These are phyloP conservation scores for Brachyptera putata DNA, from an alignment of 2,888 invertebrate genomes.

Conservation along the genomic window DNA sequence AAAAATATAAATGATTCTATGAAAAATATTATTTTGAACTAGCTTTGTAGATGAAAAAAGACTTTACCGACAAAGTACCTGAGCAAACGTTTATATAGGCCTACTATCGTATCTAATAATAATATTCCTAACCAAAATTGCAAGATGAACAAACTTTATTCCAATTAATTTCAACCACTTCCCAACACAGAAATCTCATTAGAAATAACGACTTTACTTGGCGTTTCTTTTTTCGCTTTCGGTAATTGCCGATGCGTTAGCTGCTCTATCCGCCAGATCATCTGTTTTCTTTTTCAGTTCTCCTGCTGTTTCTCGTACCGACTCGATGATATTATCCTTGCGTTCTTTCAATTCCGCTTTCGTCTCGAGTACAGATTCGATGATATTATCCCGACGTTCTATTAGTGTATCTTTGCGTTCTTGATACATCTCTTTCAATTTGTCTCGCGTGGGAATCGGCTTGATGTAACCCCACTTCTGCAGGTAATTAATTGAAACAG, in stretches of 20 bases:
- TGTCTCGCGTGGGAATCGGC: conserved; percentile 66
- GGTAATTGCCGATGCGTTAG: not conserved
- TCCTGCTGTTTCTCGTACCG: conserved; percentile 17
- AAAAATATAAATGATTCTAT: too few species aligned
- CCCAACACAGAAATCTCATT: too few species aligned
- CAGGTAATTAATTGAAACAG: conserved; percentile 75
- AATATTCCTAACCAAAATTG: too few species aligned
- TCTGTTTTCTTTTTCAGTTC: conserved; percentile 15
- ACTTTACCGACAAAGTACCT: too few species aligned
- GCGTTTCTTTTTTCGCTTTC: conserved; percentile 1
- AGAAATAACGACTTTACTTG: too few species aligned
- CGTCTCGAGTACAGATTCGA: conserved; percentile 24
- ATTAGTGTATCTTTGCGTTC: conserved; percentile 51
- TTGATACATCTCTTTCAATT: conserved; percentile 59
- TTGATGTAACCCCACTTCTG: conserved; percentile 76
- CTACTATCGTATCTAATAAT: too few species aligned
- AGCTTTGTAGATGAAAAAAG: too few species aligned
- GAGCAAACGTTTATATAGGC: too few species aligned
- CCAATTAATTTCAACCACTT: too few species aligned
- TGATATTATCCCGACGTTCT: conserved; percentile 50
- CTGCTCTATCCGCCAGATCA: not conserved
- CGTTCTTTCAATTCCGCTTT: conserved; percentile 21
- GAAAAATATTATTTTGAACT: too few species aligned
- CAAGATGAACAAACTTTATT: too few species aligned
- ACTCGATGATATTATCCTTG: conserved; percentile 18